phyloP scores from a whole-genome alignment of 2,797 vertebrate genomes.

The Rhyacichthys aspro region DNA sequence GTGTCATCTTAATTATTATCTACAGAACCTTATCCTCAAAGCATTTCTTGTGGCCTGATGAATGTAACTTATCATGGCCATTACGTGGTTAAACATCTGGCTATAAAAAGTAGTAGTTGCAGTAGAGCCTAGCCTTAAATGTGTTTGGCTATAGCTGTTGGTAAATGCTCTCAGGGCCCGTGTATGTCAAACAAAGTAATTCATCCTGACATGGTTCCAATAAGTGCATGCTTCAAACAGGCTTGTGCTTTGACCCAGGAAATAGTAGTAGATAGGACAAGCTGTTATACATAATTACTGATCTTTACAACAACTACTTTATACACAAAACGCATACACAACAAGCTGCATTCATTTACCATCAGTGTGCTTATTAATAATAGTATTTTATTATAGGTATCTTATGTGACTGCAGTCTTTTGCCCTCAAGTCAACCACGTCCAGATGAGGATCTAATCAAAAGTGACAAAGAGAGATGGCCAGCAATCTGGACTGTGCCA shows the following conservation, averaged over 20 bases:
- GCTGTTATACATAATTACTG: not conserved
- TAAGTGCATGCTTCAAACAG: conserved; percentile 36
- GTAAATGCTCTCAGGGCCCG: conserved; percentile 66
- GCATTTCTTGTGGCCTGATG: conserved; percentile 79
- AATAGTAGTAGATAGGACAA: conserved; percentile 46
- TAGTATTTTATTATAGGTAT: conserved; percentile 41
- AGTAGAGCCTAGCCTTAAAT: conserved; percentile 65
- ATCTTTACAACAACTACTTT: not conserved
- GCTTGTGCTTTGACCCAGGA: conserved; percentile 58
- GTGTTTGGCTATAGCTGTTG: conserved; percentile 67
- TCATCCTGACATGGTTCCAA: conserved; percentile 65
- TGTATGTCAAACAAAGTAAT: conserved; percentile 68
- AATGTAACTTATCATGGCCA: conserved; percentile 77
- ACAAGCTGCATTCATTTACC: not conserved
- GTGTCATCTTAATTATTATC: conserved; percentile 85
- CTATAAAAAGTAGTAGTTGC: conserved; percentile 67
- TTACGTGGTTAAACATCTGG: conserved; percentile 84
- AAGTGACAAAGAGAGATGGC: conserved; percentile 79
- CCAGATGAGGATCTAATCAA: conserved; percentile 81
- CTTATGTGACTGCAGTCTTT: conserved; percentile 66
- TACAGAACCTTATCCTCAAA: conserved; percentile 84
- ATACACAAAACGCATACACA: not conserved
- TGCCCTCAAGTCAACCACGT: conserved; percentile 78
- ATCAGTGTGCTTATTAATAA: conserved; percentile 38
- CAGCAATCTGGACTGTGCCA: conserved; percentile 71